Conservation (phyloP, 2,888 invertebrate species). For the Nebria salina region DNA sequence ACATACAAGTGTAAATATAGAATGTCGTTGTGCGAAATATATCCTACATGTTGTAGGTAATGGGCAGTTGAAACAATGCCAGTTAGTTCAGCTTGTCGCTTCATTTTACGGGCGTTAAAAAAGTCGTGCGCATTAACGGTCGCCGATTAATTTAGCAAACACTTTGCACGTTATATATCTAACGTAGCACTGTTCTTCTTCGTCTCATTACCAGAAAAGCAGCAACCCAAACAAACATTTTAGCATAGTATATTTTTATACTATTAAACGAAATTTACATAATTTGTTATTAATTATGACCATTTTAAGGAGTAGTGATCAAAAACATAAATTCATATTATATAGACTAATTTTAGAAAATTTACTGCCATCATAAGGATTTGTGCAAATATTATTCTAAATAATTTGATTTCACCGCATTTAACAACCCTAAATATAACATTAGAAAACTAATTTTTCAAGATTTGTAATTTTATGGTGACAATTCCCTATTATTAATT, state of each 20-base stretch:
- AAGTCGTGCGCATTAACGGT: not conserved
- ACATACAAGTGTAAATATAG: not conserved
- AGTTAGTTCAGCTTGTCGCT: constrained; percentile 31
- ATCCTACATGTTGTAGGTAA: constrained; percentile 4
- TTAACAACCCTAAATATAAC: no score
- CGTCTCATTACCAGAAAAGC: not conserved
- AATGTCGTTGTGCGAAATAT: not conserved
- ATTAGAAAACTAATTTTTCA: no score
- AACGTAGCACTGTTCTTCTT: not conserved
- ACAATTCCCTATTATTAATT: no score
- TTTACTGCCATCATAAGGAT: no score
- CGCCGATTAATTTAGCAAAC: not conserved
- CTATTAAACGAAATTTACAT: no score
- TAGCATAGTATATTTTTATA: not conserved
- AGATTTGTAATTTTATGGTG: no score
- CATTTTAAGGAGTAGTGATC: no score
- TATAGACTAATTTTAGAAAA: no score
- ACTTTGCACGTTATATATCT: not conserved
- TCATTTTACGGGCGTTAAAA: constrained; percentile 17
- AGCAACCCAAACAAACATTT: not conserved
- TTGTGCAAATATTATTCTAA: no score
- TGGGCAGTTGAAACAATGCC: constrained; percentile 43
- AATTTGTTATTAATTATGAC: no score
- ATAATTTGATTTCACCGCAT: no score
- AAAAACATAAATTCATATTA: no score